Evolutionary conservation across 2,888 invertebrate species (phyloP).

Genomic region (Eupelmus urozonus): DNA sequence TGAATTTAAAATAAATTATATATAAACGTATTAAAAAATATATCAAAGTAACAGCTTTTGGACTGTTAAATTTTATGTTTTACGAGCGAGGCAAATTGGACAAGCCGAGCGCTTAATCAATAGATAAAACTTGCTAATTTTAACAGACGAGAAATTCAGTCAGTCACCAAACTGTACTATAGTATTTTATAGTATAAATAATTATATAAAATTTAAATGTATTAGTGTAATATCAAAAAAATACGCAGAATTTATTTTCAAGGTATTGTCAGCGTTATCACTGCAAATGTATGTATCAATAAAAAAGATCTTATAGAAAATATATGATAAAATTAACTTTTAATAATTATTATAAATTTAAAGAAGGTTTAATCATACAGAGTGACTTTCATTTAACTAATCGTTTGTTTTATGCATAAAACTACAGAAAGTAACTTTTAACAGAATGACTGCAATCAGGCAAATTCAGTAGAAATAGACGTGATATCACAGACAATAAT

Average conservation of each 20-base stretch:
- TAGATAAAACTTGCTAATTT: conserved; percentile 42
- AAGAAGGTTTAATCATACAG: no score
- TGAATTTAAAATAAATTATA: conserved; percentile 3
- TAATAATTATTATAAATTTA: no score
- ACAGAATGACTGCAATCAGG: not conserved
- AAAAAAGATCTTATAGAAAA: no score
- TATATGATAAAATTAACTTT: no score
- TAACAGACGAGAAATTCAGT: conserved; percentile 19
- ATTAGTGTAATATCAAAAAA: no score
- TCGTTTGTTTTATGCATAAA: no score
- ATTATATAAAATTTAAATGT: no score
- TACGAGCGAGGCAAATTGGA: conserved; percentile 27
- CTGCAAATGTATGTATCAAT: no score
- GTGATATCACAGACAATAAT: not conserved
- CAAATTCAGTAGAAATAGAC: conserved; percentile 7
- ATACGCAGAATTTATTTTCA: no score
- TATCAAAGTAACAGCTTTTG: conserved; percentile 12
- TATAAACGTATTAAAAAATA: not conserved
- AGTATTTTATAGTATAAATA: conserved; percentile 5
- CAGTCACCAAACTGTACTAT: not conserved
- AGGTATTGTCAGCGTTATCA: no score
- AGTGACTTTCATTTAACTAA: no score
- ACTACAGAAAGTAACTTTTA: no score
- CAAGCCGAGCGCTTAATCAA: conserved; percentile 30
- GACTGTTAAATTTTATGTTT: conserved; percentile 31